A percentile compares a stretch with the other conserved stretches of the same genome.
phyloP scores from a whole-genome alignment of 2,797 vertebrate species.

The Carcharodon carcharias region DNA sequence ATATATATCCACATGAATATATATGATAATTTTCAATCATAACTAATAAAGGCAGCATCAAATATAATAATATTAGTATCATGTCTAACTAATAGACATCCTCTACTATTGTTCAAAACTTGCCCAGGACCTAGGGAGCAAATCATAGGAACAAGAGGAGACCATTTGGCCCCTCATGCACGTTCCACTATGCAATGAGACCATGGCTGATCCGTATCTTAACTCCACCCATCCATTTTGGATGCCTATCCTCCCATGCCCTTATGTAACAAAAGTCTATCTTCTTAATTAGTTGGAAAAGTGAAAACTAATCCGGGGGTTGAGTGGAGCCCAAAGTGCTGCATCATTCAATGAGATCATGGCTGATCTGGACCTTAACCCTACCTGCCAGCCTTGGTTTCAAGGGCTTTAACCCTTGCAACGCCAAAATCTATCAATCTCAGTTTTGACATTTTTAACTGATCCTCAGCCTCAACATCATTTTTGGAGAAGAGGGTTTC shows the following conservation, averaged over 20 bases:
- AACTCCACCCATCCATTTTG: too few species aligned
- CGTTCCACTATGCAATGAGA: background rate
- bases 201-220: too few species aligned
- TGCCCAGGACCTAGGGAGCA: background rate
- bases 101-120: background rate
- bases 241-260: too few species aligned
- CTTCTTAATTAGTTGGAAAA: background rate
- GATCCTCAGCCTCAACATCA: background rate
- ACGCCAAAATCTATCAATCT: background rate
- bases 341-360: background rate
- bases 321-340: too few species aligned
- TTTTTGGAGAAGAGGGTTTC: background rate
- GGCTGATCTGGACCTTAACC: too few species aligned
- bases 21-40: background rate
- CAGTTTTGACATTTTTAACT: background rate
- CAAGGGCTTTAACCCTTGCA: too few species aligned
- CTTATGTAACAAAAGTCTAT: too few species aligned
- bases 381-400: too few species aligned
- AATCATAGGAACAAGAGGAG: background rate
- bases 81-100: background rate
- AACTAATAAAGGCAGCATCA: background rate
- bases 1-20: background rate
- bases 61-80: background rate
- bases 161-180: background rate
- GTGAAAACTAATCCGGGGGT: background rate